Evolutionary conservation across 35 echinoderm and acorn worm genomes (phyloP), one percentile per base, ranked within the genome.

Genomic region (Apostichopus japonicus): DNA sequence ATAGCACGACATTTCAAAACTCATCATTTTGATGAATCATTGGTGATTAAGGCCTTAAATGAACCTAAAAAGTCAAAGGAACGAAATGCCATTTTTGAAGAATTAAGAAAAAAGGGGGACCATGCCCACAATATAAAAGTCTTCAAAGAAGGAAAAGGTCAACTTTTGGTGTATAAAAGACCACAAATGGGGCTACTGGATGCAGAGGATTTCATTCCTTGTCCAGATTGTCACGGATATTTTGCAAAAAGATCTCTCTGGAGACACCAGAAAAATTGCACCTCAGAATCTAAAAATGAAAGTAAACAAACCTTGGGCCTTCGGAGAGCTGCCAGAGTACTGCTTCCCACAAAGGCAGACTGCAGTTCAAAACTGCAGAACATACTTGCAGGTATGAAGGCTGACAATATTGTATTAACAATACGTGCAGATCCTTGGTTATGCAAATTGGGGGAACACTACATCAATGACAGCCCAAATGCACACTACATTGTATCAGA

Each of bases 331-430:
- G 78, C 13, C 11, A 80, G 16, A 17, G 13, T 24, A 24, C 33
- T 80, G 33, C 78, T 80, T 6, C 78, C 78, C 24, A 52, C 23
- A 24, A 80, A 24, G 8, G 21, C 78, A 10, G 10, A 33, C 5
- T 80, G 78, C 25, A 27, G 53, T 54, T 24, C 21, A 24, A 80
- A 80, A 80, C 33, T 80, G 78, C 78, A 80, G 22, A 6, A 80
- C 11, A 80, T 80, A 52, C 53, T 80, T 8, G 21, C 25, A 19
- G 78, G 78, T 14, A 80, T 80, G 78, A 80, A 54, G 21, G 78
- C 78, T 33, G 78, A 80, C 53, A 80, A 33, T 23, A 51, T 80
- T 80, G 78, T 80, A 11, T n/a, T 87, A 21, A 59, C 83, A 58
- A 59, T 80, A 80, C 11, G 25, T 13, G 78, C 78, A 80, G 78